Evolutionary conservation across 1,140 invertebrate species (phyloP), one percentile per base, ranked within the genome.

Genomic region (Onthophagus taurus): DNA sequence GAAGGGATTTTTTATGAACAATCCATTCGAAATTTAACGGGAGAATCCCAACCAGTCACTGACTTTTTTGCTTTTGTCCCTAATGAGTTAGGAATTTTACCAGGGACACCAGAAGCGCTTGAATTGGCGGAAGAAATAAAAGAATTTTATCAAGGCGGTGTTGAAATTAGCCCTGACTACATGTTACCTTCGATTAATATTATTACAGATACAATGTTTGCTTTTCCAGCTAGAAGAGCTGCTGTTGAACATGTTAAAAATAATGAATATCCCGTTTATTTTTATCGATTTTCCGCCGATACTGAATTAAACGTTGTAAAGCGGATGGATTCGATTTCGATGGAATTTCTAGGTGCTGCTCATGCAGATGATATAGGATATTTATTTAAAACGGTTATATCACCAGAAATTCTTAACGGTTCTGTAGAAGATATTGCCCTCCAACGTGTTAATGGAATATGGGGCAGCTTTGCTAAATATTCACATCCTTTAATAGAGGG

Each of bases 251-350:
- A 38, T 21, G 16, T 9, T n/a, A 19, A 19, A 38, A 38, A 6
- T 13, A 9, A 8, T 13, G 12, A 20, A 4, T 14, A 19, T 3
- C 60, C 64, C 1, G 56, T 71, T 13, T 72, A 68, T 45, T 70
- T 69, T 29, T 72, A 72, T 39, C 59, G 63, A 49, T 70, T 72
- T 52, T 66, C 70, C 26, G 67, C 65, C 24, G 67, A 65, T 19
- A 67, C 69, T 17, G 63, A 68, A 31, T 51, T 74, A 9, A 75
- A 74, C 57, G 61, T 65, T 45, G 67, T 66, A 45, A 72, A 71
- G 47, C 64, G 63, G 43, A 49, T 56, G 18, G 35, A 13, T 24
- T 3, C 31, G 5, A 18, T 11, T n/a, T n/a, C n/a, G n/a, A n/a
- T n/a, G n/a, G n/a, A n/a, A n/a, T n/a, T n/a, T n/a, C n/a, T n/a